Evolutionary conservation across 2,888 invertebrate species (phyloP).

Genomic region (Auanema freiburgensis): DNA sequence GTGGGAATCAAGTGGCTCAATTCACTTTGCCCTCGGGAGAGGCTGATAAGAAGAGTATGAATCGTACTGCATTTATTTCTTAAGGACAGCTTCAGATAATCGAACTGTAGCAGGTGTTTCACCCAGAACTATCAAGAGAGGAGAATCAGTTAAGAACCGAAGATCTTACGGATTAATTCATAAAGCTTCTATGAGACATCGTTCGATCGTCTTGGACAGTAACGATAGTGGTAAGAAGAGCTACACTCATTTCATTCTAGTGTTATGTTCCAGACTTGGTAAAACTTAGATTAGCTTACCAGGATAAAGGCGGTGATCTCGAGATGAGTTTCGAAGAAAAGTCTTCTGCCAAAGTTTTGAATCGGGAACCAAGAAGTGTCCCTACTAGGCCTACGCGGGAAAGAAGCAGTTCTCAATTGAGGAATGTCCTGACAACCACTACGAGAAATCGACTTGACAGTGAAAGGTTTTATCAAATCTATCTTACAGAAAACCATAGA

Average conservation of each 20-base stretch:
- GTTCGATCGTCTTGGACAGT: conserved; percentile 60
- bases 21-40: conserved; percentile 33
- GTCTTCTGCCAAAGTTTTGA: background rate
- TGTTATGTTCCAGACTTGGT: conserved; percentile 38
- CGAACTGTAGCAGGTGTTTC: conserved; percentile 13
- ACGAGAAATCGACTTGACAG: conserved; percentile 18
- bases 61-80: conserved; percentile 5
- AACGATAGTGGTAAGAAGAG: conserved; percentile 48
- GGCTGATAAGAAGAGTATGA: background rate
- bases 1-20: conserved; percentile 19
- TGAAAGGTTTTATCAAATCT: conserved; percentile 5
- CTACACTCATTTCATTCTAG: background rate
- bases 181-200: conserved; percentile 60
- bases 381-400: conserved; percentile 2
- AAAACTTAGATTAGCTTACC: conserved; percentile 46
- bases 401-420: conserved; percentile 17
- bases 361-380: background rate
- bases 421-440: conserved; percentile 22
- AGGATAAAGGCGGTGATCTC: conserved; percentile 11
- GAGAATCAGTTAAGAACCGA: conserved; percentile 56
- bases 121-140: conserved; percentile 36
- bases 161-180: conserved; percentile 53
- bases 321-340: conserved; percentile 1
- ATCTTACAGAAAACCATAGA: too few relatives aligned
- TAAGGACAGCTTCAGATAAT: conserved; percentile 6